Evolutionary conservation across 2,113 vertebrate species (phyloP), one percentile per base, ranked within the genome.

Genomic region (Thymallus thymallus): DNA sequence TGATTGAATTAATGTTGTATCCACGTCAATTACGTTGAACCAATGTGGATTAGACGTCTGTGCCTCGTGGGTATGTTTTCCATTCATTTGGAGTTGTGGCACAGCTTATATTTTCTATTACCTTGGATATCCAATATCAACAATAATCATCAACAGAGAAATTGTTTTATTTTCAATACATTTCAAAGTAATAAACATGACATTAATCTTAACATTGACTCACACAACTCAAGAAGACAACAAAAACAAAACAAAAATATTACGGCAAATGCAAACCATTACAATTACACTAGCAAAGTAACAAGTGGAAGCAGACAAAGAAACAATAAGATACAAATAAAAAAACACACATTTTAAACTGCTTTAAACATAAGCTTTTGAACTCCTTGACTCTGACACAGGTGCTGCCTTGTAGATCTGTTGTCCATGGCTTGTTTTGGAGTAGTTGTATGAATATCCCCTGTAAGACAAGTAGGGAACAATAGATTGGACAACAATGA

Each of bases 291-390:
- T 51, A 9, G 6, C 3, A 0, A 5, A 69, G 68, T 69, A 69
- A 55, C 48, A 69, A 22, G 0, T n/a, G 23, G 3, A 55, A 68
- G 24, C 22, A 46, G 7, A 60, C 22, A 64, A 22, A 58, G 10
- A 35, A 74, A 20, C 60, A 22, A 24, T 2, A 5, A 26, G 6
- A 14, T 24, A 10, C 14, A 13, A 56, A 20, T n/a, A 56, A 3
- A 56, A 56, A 20, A 4, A 7, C 2, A 18, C 12, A 48, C 13
- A 48, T 48, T 48, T 48, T 13, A 10, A 48, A 48, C 1, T 10
- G 22, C 62, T 22, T 87, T 29, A 91, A 68, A 91, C 89, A 51
- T 90, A 93, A 14, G 91, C 92, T 82, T 89, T 92, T 66, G 78
- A 46, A 74, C 66, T 71, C 73, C 66, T 20, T 26, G n/a, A 18